phyloP scores from a whole-genome alignment of 1,140 invertebrate species.

The Lanistes nyassanus region DNA sequence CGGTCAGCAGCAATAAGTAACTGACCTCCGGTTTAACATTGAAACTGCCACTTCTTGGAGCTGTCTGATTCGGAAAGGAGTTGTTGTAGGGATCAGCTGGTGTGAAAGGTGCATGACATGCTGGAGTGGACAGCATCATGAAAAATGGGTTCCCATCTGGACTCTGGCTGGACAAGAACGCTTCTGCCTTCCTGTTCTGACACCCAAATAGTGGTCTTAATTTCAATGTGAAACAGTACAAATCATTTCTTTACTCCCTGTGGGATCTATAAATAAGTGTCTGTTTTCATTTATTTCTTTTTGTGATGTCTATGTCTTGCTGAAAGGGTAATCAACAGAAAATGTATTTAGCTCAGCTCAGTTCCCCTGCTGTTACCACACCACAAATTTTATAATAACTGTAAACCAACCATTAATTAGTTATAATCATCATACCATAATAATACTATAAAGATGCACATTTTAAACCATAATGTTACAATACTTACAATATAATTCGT shows the following conservation, averaged over 20 bases:
- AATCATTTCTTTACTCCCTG: too few relatives aligned
- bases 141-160: constrained; percentile 74
- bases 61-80: constrained; percentile 72
- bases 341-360: not conserved
- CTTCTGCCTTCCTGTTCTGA: constrained; percentile 70
- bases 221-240: too few relatives aligned
- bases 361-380: not conserved
- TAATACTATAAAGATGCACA: not conserved
- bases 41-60: constrained; percentile 71
- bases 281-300: not conserved
- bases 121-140: constrained; percentile 85
- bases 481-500: constrained; percentile 85
- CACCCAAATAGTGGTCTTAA: too few relatives aligned
- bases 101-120: constrained; percentile 85
- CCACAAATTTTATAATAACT: not conserved
- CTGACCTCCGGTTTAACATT: constrained; percentile 40
- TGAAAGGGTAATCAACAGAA: not conserved
- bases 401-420: not conserved
- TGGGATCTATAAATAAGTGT: not conserved
- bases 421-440: not conserved
- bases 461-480: not conserved
- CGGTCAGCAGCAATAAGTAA: too few relatives aligned
- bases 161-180: constrained; percentile 68
- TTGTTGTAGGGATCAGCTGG: constrained; percentile 78
- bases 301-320: not conserved